Evolutionary conservation across 2,797 vertebrate genomes (phyloP), one percentile per base, ranked within the genome.

Genomic region (Tapera naevia): DNA sequence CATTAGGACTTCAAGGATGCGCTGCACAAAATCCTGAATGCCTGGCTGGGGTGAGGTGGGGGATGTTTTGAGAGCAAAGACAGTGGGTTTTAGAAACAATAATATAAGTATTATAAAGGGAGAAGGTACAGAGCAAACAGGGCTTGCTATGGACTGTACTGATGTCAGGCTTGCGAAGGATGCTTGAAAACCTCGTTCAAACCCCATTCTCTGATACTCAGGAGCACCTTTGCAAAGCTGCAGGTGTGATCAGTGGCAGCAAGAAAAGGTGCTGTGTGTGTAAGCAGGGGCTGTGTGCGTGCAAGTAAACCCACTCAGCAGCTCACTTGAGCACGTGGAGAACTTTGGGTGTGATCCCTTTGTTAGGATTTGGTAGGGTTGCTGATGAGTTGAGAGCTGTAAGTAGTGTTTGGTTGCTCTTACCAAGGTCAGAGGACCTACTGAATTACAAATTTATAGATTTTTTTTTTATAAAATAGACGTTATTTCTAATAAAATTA

Each of bases 191-290:
- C 10, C 17, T 54, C n/a, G 10, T 64, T 76, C 54, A 65, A 15
- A 50, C 8, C 27, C 43, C 3, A 6, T 70, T 75, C 39, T 83
- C 37, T 58, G 27, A n/a, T 46, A 18, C 19, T 66, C 4, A 10
- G 21, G n/a, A 53, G 25, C 21, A 41, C 61, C 46, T 85, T 21
- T 80, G 32, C 28, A 67, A 33, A 86, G 78, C 61, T 78, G 82
- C 43, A 41, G 69, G 23, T 78, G 66, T n/a, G 28, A n/a, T 79
- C 60, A 51, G 1, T 25, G 51, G 45, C 35, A 70, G 57, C 61
- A 82, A 64, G 67, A 71, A 53, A 32, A 82, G 21, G 37, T 48
- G 53, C 8, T 33, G 2, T 0, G 0, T 57, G 21, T 70, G 13
- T 65, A 53, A 69, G 1, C 6, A 25, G 23, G 23, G 39, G n/a